A percentile compares a stretch with the other conserved stretches of the same genome.
Conservation (phyloP, 2,113 vertebrate genomes). For the Sinocyclocheilus anshuiensis region DNA sequence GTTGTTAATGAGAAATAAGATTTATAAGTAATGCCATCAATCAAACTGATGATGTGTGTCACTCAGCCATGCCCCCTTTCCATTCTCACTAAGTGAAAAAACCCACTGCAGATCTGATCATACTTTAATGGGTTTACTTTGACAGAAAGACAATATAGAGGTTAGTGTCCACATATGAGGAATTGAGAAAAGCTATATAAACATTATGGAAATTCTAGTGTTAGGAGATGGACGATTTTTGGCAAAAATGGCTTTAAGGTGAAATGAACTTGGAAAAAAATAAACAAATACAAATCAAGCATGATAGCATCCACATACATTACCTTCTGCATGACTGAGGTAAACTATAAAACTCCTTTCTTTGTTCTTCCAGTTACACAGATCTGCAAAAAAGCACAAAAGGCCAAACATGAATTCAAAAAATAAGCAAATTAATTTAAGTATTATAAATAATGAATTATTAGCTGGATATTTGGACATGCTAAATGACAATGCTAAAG, state of each 20-base stretch:
- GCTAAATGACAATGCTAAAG: background rate
- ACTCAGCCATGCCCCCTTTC: constrained; percentile 17
- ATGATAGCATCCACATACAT: constrained; percentile 2
- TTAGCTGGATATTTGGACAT: background rate
- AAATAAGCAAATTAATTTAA: background rate
- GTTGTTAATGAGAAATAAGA: constrained; percentile 14
- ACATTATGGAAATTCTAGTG: background rate
- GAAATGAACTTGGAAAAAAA: background rate
- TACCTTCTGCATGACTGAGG: constrained; percentile 76
- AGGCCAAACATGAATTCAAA: background rate
- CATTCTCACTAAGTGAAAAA: background rate
- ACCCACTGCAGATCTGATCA: background rate
- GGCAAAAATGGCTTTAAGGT: background rate
- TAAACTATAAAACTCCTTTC: background rate
- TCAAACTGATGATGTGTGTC: constrained; percentile 22
- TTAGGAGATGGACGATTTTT: background rate
- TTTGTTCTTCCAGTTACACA: background rate
- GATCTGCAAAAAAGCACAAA: constrained; percentile 37
- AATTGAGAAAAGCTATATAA: background rate
- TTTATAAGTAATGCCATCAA: constrained; percentile 6
- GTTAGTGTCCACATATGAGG: background rate
- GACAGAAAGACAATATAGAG: background rate
- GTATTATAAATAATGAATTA: background rate
- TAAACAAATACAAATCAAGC: background rate
- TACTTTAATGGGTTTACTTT: background rate